A percentile compares a stretch with the other conserved stretches of the same genome.
phyloP scores from a whole-genome alignment of 1,140 invertebrate species.

The Drosophila azteca region DNA sequence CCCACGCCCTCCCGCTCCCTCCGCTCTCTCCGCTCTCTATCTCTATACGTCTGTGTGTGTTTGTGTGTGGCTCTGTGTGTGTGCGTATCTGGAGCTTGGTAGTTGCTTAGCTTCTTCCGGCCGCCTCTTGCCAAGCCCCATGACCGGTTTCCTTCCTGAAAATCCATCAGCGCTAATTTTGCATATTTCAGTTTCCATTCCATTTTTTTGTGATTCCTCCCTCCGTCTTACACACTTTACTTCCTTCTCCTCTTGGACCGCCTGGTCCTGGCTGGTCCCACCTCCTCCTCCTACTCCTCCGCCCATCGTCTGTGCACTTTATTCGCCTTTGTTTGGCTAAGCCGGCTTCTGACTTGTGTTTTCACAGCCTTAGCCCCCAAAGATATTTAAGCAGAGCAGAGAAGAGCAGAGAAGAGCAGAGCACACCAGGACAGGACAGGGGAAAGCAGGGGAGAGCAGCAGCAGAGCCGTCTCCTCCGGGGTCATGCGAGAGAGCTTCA shows the following conservation, averaged over 20 bases:
- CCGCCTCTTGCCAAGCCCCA: constrained; percentile 54
- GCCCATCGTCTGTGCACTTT: constrained; percentile 41
- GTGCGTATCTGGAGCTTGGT: constrained; percentile 60
- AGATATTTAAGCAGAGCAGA: constrained; percentile 57
- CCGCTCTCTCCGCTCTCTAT: neutral
- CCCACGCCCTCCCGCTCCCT: neutral
- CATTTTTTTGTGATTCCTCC: constrained; percentile 21
- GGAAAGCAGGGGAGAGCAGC: neutral
- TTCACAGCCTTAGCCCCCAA: constrained; percentile 50
- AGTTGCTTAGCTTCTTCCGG: constrained; percentile 77
- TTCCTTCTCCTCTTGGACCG: constrained; percentile 5
- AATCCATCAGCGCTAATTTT: constrained; percentile 82
- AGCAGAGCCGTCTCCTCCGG: too few species aligned
- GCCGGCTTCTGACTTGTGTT: constrained; percentile 74
- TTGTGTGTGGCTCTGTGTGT: constrained; percentile 17
- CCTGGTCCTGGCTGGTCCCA: too few species aligned
- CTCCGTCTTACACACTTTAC: constrained; percentile 8
- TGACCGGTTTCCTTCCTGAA: constrained; percentile 73
- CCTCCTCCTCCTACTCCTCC: too few species aligned
- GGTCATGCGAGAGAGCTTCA: neutral
- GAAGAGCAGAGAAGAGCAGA: constrained; percentile 9
- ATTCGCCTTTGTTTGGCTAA: constrained; percentile 65
- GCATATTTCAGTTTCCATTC: constrained; percentile 73
- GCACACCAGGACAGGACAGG: too few species aligned
- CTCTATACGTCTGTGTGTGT: constrained; percentile 3